These are phyloP conservation scores for Sphaerophoria taeniata DNA, from an alignment of 2,888 invertebrate species.

Conservation along the genomic window DNA sequence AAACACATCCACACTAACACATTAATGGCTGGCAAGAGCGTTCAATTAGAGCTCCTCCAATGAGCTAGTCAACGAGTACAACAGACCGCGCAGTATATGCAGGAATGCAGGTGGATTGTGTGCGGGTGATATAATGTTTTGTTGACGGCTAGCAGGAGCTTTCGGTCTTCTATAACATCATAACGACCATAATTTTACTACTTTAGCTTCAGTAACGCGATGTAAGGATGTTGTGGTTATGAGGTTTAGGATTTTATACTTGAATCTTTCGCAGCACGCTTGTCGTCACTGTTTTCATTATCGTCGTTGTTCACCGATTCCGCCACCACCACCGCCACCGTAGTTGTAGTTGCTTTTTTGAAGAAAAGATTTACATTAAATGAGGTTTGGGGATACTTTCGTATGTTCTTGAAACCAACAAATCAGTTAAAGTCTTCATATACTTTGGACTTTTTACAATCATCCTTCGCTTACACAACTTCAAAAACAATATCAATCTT, in stretches of 20 bases:
- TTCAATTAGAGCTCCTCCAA: slow-evolving; percentile 60
- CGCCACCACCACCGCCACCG: too few species aligned
- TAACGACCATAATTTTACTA: slow-evolving; percentile 37
- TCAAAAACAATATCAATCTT: too few species aligned
- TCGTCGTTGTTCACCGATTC: too few species aligned
- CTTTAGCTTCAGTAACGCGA: slow-evolving; percentile 29
- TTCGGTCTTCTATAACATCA: background rate
- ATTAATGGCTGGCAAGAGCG: slow-evolving; percentile 42
- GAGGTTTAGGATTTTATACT: slow-evolving; percentile 15
- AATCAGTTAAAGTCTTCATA: background rate
- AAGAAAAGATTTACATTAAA: slow-evolving; percentile 22
- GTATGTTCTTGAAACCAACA: background rate
- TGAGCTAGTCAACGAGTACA: too few species aligned
- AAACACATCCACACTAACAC: too few species aligned
- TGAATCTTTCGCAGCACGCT: too few species aligned
- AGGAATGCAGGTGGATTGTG: too few species aligned
- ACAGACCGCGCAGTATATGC: background rate
- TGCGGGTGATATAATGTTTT: slow-evolving; percentile 48
- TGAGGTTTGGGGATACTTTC: slow-evolving; percentile 12
- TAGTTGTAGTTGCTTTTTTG: slow-evolving; percentile 16
- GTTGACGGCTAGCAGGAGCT: slow-evolving; percentile 19
- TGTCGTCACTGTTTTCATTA: too few species aligned
- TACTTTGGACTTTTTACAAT: too few species aligned
- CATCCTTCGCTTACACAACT: too few species aligned
- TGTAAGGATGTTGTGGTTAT: slow-evolving; percentile 29